These are phyloP conservation scores for Silurus lanzhouensis DNA, from an alignment of 2,797 vertebrate species.

Conservation along the genomic window DNA sequence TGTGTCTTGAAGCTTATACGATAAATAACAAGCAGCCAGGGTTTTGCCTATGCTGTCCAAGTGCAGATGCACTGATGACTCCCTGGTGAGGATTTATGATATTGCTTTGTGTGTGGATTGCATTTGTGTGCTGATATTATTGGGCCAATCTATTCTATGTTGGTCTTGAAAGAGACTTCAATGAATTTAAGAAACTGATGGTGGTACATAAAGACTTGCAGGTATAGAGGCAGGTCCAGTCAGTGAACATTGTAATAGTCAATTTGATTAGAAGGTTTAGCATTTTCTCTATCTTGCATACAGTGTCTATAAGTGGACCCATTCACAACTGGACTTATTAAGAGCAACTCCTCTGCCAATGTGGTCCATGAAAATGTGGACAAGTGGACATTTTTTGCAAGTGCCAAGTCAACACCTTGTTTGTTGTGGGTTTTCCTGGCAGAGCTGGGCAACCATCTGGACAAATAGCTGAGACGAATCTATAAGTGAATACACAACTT, in stretches of 20 bases:
- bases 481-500: not conserved
- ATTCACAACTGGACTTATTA: not conserved
- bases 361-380: no score
- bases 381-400: not conserved
- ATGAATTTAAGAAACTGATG: not conserved
- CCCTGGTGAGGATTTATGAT: conserved; percentile 9
- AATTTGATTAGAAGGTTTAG: not conserved
- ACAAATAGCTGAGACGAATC: no score
- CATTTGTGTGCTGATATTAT: no score
- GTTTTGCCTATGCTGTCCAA: not conserved
- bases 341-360: not conserved
- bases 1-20: conserved; percentile 10
- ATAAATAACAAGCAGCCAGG: conserved; percentile 21
- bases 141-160: not conserved
- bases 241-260: not conserved
- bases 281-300: not conserved
- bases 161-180: not conserved
- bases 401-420: not conserved
- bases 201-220: not conserved
- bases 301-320: not conserved
- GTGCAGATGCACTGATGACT: not conserved
- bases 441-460: not conserved
- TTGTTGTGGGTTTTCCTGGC: not conserved
- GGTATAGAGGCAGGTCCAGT: not conserved
- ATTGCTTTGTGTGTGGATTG: not conserved